Evolutionary conservation across 2,797 vertebrate genomes (phyloP), one percentile per base, ranked within the genome.

Genomic region (Malurus splendens): DNA sequence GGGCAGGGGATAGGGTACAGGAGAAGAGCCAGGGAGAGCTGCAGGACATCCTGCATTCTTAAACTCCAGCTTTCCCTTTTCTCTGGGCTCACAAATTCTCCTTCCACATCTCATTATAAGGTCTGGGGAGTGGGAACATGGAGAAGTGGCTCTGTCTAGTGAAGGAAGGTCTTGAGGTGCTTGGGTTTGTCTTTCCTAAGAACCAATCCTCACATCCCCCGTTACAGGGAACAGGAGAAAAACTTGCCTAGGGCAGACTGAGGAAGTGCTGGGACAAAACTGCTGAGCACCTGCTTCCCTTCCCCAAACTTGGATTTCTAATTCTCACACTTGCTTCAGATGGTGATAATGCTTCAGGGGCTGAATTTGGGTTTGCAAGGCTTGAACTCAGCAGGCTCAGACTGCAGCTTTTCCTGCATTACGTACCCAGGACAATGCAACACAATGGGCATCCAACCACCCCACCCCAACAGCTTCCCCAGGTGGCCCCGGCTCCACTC

Each of bases 361-460:
- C 36, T 70, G 56, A 62, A 39, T 5, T 64, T 57, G 28, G 3
- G 1, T 54, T 91, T 90, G 27, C 15, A 66, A 30, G 27, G 10
- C 14, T 86, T 55, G 57, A 70, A 84, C 52, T 33, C 39, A 84
- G n/a, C 22, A 52, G 44, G 17, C 10, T 57, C 45, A 42, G 50
- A 3, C 47, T 55, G 62, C 62, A 86, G 50, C 59, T 32, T 25
- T 24, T 41, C 24, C 38, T 64, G 52, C 45, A 30, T 18, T 23
- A 10, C 0, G 1, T 14, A 54, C 13, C 18, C 18, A 1, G 28
- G 45, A 39, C 15, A 41, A 20, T 2, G 39, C 32, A 39, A n/a
- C 36, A 17, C 0, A 0, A 8, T 7, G 36, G 27, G 25, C 24
- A 64, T 10, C 56, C 24, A 66, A 4, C 3, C 7, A 30, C 14